phyloP scores from a whole-genome alignment of 2,797 vertebrate species.

The Macropus fuliginosus region DNA sequence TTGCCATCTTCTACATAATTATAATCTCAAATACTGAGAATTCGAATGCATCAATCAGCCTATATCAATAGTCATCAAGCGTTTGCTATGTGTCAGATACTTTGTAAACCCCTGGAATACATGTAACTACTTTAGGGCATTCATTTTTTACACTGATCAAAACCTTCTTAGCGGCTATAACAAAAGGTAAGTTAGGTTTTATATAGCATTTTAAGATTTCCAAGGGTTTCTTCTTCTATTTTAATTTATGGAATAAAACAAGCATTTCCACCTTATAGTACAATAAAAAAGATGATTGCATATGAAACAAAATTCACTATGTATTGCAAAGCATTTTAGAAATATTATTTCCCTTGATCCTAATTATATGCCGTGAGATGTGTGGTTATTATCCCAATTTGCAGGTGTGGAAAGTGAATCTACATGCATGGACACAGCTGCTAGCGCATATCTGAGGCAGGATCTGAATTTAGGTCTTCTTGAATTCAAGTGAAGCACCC shows the following conservation, averaged over 20 bases:
- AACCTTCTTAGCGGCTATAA: not conserved
- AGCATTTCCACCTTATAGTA: not conserved
- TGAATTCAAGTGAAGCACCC: not conserved
- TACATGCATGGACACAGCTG: not conserved
- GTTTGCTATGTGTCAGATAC: not conserved
- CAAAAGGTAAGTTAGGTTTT: not conserved
- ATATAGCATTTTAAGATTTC: not conserved
- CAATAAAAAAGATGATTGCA: not conserved
- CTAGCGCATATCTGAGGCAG: not conserved
- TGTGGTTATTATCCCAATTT: not conserved
- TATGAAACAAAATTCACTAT: not conserved
- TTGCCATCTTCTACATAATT: not conserved
- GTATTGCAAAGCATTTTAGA: not conserved
- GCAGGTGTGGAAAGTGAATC: not conserved
- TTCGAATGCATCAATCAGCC: not conserved
- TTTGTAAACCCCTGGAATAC: not conserved
- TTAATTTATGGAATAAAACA: not conserved
- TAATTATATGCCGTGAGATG: not conserved
- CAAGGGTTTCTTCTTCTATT: not conserved
- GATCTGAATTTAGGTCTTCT: not conserved
- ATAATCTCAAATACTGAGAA: not conserved
- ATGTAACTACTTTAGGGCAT: not conserved
- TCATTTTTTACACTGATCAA: not conserved
- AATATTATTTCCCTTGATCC: not conserved
- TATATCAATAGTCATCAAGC: not conserved